A percentile compares a stretch with the other conserved stretches of the same genome.
These are phyloP conservation scores for Gracilinanus agilis DNA, from an alignment of 2,113 vertebrate genomes.

Conservation along the genomic window DNA sequence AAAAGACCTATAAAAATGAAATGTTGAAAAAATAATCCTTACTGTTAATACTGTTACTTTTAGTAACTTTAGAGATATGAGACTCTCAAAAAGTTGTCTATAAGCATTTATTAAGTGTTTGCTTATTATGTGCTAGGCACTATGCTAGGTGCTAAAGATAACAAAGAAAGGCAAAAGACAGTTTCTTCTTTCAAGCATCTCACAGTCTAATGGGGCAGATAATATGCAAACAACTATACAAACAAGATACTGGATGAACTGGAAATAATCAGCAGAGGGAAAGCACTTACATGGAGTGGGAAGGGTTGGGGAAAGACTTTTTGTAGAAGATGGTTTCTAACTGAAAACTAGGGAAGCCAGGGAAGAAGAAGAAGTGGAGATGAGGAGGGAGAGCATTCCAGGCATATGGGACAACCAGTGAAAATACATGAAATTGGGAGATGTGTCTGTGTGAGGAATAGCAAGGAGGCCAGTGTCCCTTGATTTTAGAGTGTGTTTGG, in stretches of 20 bases:
- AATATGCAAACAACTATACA: neutral
- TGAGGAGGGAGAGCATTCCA: neutral
- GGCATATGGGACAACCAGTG: neutral
- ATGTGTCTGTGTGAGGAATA: neutral
- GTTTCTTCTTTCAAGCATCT: neutral
- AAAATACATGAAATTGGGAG: neutral
- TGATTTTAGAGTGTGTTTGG: neutral
- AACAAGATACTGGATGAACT: neutral
- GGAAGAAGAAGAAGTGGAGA: neutral
- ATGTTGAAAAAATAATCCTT: neutral
- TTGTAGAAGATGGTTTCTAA: neutral
- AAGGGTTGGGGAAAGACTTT: neutral
- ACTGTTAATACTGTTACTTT: neutral
- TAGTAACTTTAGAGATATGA: neutral
- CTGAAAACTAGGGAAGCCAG: neutral
- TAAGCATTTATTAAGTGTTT: neutral
- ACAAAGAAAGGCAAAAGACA: neutral
- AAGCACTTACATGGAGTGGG: neutral
- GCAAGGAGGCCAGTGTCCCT: neutral
- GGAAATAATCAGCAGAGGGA: neutral
- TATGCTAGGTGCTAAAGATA: neutral
- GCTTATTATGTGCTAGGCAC: neutral
- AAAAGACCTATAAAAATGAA: neutral
- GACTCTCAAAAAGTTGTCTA: neutral
- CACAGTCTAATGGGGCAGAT: neutral